Evolutionary conservation across 2,797 vertebrate genomes (phyloP).

Genomic region (Harpagifer antarcticus): DNA sequence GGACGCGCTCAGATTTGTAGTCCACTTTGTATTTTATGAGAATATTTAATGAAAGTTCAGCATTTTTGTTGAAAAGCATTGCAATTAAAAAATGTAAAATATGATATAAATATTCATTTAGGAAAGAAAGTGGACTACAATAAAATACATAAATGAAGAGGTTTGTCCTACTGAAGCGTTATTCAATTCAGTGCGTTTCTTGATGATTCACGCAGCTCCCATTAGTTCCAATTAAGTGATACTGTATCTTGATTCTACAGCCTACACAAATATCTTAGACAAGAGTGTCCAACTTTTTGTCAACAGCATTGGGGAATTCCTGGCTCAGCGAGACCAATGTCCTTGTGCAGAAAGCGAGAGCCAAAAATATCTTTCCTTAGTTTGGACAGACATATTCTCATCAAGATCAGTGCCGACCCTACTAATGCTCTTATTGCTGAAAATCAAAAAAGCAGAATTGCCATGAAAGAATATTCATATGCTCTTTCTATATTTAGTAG

Average conservation of each 20-base stretch:
- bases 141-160: no score
- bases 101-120: no score
- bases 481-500: neutral
- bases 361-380: neutral
- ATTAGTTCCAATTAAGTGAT: neutral
- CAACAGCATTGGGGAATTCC: neutral
- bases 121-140: no score
- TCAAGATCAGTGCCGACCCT: neutral
- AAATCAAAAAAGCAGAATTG: no score
- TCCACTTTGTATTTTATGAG: no score
- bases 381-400: neutral
- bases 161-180: no score
- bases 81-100: no score
- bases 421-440: neutral
- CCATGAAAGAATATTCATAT: no score
- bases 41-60: no score
- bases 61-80: no score
- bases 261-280: no score
- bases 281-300: neutral
- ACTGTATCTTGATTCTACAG: neutral
- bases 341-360: neutral
- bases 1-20: no score
- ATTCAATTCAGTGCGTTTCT: neutral
- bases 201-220: neutral
- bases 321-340: neutral